Evolutionary conservation across 2,797 vertebrate species (phyloP).

Genomic region (Phoeniculus purpureus): DNA sequence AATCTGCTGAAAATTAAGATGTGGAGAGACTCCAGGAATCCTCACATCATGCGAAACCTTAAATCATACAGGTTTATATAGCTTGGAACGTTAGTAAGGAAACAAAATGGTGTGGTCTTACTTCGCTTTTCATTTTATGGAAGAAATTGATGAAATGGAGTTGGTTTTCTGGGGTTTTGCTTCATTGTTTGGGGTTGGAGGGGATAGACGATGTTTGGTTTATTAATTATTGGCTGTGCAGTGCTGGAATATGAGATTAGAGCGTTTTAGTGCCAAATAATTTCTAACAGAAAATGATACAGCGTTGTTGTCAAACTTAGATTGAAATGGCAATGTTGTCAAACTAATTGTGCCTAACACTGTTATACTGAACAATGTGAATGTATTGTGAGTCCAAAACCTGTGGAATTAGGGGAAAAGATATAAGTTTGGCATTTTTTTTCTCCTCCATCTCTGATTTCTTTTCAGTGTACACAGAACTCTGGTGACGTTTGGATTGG

Average conservation of each 20-base stretch:
- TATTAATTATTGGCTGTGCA: background rate
- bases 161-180: too few relatives aligned
- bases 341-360: background rate
- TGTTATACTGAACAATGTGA: background rate
- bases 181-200: background rate
- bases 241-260: background rate
- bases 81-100: background rate
- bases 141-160: accelerated
- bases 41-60: background rate
- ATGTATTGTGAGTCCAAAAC: background rate
- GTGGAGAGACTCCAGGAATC: background rate
- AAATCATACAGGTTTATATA: background rate
- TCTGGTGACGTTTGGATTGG: background rate
- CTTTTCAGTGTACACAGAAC: background rate
- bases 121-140: background rate
- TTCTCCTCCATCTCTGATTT: background rate
- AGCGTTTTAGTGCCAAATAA: background rate
- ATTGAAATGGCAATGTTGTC: background rate
- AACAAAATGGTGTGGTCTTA: background rate
- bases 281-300: background rate
- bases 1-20: background rate
- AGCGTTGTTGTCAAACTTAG: background rate
- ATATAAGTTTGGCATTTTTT: background rate
- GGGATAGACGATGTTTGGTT: background rate
- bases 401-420: background rate